Percentiles rank a stretch among this genome's conserved stretches.
These are phyloP conservation scores for Druceiella hillmani DNA, from an alignment of 2,888 invertebrate genomes.

Conservation along the genomic window DNA sequence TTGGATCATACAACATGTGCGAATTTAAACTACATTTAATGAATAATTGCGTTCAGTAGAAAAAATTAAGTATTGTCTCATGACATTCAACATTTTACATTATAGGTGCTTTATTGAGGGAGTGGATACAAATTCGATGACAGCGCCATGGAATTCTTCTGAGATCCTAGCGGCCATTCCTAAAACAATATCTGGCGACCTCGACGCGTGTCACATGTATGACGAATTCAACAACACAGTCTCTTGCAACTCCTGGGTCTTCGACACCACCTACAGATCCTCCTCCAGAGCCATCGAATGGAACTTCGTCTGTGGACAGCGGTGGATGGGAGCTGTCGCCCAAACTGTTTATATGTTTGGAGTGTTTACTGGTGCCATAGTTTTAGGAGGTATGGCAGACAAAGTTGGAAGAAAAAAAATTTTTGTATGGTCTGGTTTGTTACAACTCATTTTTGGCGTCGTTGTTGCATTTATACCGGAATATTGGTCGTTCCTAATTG, in stretches of 20 bases:
- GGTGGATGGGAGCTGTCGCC: constrained; percentile 78
- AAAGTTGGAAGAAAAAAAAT: constrained; percentile 77
- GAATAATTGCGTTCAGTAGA: too few relatives aligned
- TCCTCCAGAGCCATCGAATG: constrained; percentile 76
- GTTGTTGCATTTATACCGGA: constrained; percentile 74
- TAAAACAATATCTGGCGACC: constrained; percentile 39
- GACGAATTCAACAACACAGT: constrained; percentile 31
- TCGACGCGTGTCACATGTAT: constrained; percentile 59
- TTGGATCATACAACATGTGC: too few relatives aligned
- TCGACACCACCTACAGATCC: constrained; percentile 65
- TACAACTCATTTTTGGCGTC: constrained; percentile 67
- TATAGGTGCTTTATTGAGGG: constrained; percentile 58
- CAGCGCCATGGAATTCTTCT: constrained; percentile 52
- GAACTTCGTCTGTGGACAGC: constrained; percentile 71
- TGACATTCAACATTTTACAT: constrained; percentile 13
- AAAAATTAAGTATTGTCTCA: too few relatives aligned
- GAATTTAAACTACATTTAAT: too few relatives aligned
- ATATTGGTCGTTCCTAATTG: constrained; percentile 63
- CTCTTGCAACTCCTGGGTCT: constrained; percentile 56
- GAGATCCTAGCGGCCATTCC: constrained; percentile 55
- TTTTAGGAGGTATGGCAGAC: constrained; percentile 76
- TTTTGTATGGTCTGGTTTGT: constrained; percentile 72
- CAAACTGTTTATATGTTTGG: constrained; percentile 81
- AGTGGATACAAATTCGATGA: constrained; percentile 51
- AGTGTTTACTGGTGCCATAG: constrained; percentile 77